These are phyloP conservation scores for Oithona nana DNA, from an alignment of 2,888 invertebrate genomes.

Conservation along the genomic window DNA sequence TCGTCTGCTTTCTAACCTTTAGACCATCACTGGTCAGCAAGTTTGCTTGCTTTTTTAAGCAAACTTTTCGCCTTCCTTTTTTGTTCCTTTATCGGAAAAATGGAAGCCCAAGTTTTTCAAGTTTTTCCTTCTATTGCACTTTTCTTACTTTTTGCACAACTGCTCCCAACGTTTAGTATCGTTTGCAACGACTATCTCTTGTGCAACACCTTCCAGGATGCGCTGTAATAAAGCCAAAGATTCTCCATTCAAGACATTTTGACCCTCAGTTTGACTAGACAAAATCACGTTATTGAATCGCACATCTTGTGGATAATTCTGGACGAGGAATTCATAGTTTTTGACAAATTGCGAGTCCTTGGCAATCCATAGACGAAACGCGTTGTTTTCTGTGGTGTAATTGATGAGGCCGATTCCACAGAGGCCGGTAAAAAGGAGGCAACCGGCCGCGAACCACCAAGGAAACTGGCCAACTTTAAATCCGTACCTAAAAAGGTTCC, in stretches of 20 bases:
- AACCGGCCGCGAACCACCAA: conserved; percentile 18
- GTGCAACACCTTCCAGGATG: no score
- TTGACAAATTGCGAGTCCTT: conserved; percentile 45
- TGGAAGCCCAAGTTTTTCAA: no score
- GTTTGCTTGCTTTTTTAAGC: no score
- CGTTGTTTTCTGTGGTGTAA: conserved; percentile 19
- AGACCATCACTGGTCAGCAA: no score
- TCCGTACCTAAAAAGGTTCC: conserved; percentile 19
- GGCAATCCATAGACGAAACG: conserved; percentile 48
- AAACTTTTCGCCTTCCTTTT: no score
- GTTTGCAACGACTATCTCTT: no score
- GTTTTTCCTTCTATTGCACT: no score
- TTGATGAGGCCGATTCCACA: conserved; percentile 20
- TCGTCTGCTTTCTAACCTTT: no score
- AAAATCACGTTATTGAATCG: conserved; percentile 37
- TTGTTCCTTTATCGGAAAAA: no score
- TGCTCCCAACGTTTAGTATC: not conserved
- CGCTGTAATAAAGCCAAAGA: no score
- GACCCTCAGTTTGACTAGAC: no score
- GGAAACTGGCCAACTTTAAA: conserved; percentile 18
- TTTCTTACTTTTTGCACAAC: not conserved
- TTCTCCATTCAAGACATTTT: no score
- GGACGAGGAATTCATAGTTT: conserved; percentile 51
- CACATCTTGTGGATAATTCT: conserved; percentile 42
- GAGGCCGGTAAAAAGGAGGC: conserved; percentile 18